Base-by-base conservation (phyloP, 2,113 vertebrate species). In the Pelecanus crispus region DNA sequence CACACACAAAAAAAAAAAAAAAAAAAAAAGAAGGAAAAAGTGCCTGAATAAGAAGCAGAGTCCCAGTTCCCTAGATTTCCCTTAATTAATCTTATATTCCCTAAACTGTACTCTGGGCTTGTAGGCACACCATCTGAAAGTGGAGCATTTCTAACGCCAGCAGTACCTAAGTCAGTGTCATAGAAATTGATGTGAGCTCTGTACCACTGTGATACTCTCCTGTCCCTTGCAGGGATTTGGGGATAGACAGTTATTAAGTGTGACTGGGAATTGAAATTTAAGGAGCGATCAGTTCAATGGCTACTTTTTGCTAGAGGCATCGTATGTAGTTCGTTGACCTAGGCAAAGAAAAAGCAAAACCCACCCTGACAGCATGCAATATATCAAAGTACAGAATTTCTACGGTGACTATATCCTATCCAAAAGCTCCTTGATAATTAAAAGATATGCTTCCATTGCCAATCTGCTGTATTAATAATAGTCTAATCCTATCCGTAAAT, bases 201-300 rank as follows among this genome's bases (percentile, higher is more conserved):
- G n/a, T 80, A 93, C 93, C 59, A 49, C 61, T 86, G 49, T 53
- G 82, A 87, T 95, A 91, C 83, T 83, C 36, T 83, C 67, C 55
- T 95, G 94, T 97, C 94, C 93, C 94, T 95, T 1, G 34, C 80
- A 95, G 95, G 94, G 81, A 50, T 90, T 80, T 92, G 52, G 67
- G 88, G 81, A 74, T 80, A 96, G 91, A 97, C 84, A 61, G 63
- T 96, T 97, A 97, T 97, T 96, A 92, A 97, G 81, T 88, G 86
- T 97, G 97, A 96, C 95, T 95, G 79, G 96, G 92, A 95, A 85
- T 2, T 95, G 92, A 96, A 96, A 96, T 93, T 95, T 95, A 95
- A 92, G 86, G 93, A 95, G 68, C 81, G 95, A 97, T 96, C 94
- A 91, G 86, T 88, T 96, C 95, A 95, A 92, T 90, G 77, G 93